Base-by-base conservation (phyloP, 2,888 invertebrate species). In the Acrobasis suavella region DNA sequence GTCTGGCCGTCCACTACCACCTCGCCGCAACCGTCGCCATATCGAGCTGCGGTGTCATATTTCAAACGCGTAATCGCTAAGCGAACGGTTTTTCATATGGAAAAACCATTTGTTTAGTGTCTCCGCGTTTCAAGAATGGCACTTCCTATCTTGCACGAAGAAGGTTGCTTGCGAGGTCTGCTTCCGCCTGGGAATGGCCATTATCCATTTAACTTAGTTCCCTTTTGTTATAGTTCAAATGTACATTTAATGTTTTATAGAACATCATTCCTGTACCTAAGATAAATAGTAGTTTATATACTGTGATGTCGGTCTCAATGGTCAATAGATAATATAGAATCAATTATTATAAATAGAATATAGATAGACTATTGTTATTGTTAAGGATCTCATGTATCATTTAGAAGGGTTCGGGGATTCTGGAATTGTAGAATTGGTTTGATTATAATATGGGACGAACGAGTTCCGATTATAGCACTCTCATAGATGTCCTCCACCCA, bases 211-310 rank as follows among this genome's bases (percentile, higher is more conserved):
- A 70, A 77, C 77, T 74, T 77, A 65, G 65, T 68, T 67, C 37
- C 59, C 58, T 63, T 79, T 80, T 81, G 78, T 80, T 75, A 81
- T 89, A 91, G 88, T 89, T 83, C 86, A 88, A 90, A 85, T 91
- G 86, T 90, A 87, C 83, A 86, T 86, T 81, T 77, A 82, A 76
- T 75, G 71, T 78, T 76, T 68, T 86, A 83, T 74, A 79, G 71
- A 87, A 89, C 87, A 86, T 90, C 90, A 91, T 91, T 91, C 91
- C 91, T 85, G 91, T 90, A 91, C 91, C 91, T 91, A 91, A 91
- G 91, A 91, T 83, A 87, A 81, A 83, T 85, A 87, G 86, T 89
- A 87, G 87, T 81, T 83, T 86, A 87, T 86, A 87, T 89, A 90
- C 91, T 91, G 90, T 91, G 91, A 91, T 91, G 89, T 87, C 85